Evolutionary conservation across 2,797 vertebrate genomes (phyloP), one percentile per base, ranked within the genome.

Genomic region (Nannoperca obscura): DNA sequence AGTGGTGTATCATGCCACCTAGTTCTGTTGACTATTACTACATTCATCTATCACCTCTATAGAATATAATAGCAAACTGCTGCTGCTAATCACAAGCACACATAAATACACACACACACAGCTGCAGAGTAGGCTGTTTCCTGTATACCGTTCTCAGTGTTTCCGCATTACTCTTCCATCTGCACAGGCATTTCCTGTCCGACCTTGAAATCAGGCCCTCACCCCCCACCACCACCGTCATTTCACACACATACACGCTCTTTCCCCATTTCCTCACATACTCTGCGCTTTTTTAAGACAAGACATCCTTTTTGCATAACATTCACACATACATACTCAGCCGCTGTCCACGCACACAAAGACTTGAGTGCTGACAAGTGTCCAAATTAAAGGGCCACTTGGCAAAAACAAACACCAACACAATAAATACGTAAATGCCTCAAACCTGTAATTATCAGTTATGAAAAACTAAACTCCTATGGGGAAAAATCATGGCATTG

Each of bases 151-250:
- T 89, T 93, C 81, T 88, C 86, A 86, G 67, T 75, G 83, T 80
- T 88, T 93, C 85, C 84, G 82, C 89, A 93, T 90, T 93, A 79
- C 86, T 86, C 82, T 84, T 89, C 87, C 94, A 94, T 94, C 94
- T 92, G 92, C 81, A 58, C 89, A 90, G 90, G 90, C 94, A 93
- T 94, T 94, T 94, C 93, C 94, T 93, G 92, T 89, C 86, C 71
- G 75, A 92, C 92, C 91, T 93, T 90, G 81, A 90, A 88, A 89
- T 85, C 83, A 86, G 73, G 68, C 83, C 85, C 74, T 80, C 78
- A 77, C 74, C 77, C 78, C 77, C 71, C 60, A 67, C 76, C 81
- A 81, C 76, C 80, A 80, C 67, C 64, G 70, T 80, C 75, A 74
- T 47, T 71, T 80, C 65, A 82, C 84, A 90, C 57, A 79, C 66